phyloP scores from a whole-genome alignment of 2,113 vertebrate genomes.

The Pipra filicauda region DNA sequence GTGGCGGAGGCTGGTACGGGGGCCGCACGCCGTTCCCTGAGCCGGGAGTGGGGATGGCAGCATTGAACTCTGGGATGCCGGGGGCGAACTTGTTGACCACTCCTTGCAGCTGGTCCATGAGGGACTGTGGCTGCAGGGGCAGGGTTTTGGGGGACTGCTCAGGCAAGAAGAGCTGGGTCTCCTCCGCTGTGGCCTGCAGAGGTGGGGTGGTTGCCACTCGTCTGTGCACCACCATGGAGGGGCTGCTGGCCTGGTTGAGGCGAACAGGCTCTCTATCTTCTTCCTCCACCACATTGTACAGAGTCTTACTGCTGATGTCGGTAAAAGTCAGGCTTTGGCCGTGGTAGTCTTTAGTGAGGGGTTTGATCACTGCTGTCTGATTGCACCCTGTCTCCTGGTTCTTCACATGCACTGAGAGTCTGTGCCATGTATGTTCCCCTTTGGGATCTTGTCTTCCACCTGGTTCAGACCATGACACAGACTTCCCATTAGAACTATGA shows the following conservation, averaged over 20 bases:
- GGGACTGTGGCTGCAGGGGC: conserved; percentile 71
- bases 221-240: conserved; percentile 81
- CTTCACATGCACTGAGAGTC: conserved; percentile 99
- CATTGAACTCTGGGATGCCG: conserved; percentile 73
- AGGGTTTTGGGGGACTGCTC: conserved; percentile 70
- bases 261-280: conserved; percentile 70
- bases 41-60: conserved; percentile 62
- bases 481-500: conserved; percentile 99
- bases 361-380: conserved; percentile 99
- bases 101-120: conserved; percentile 80
- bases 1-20: conserved; percentile 51
- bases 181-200: conserved; percentile 55
- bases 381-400: conserved; percentile 93
- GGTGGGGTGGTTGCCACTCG: conserved; percentile 51
- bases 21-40: conserved; percentile 63
- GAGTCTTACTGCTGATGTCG: conserved; percentile 84
- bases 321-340: conserved; percentile 83
- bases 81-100: conserved; percentile 80
- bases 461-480: conserved; percentile 99
- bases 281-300: conserved; percentile 86
- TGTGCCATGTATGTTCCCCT: conserved; percentile 96
- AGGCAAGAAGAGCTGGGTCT: conserved; percentile 76
- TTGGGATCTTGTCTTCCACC: conserved; percentile 95
- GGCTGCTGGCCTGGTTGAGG: conserved; percentile 77
- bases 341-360: conserved; percentile 97